These are phyloP conservation scores for Pitangus sulphuratus DNA, from an alignment of 2,797 vertebrate genomes.

Conservation along the genomic window DNA sequence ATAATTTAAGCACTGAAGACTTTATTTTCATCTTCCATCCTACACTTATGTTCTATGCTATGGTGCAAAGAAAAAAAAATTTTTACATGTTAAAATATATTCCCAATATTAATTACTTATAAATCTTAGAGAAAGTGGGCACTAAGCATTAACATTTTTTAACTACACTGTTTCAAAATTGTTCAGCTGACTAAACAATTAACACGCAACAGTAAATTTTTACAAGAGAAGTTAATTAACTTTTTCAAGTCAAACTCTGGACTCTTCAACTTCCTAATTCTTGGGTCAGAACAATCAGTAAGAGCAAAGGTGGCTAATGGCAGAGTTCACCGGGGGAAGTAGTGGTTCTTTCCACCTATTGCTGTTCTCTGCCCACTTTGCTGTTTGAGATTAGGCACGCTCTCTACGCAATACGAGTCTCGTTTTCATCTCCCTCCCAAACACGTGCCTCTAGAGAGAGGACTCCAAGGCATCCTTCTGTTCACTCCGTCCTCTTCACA, in stretches of 20 bases:
- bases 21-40: not conserved
- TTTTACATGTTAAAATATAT: not conserved
- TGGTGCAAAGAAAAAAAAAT: not conserved
- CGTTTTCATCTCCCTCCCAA: not conserved
- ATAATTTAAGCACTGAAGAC: not conserved
- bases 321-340: not conserved
- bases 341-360: not conserved
- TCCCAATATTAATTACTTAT: not conserved
- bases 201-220: not conserved
- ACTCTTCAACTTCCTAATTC: not conserved
- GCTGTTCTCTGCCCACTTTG: not conserved
- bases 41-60: not conserved
- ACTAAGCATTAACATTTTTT: not conserved
- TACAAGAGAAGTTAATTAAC: not conserved
- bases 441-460: rapidly evolving
- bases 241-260: not conserved
- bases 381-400: not conserved
- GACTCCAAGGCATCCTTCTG: not conserved
- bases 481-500: not conserved
- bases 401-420: not conserved
- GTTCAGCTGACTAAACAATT: not conserved
- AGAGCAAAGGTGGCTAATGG: not conserved
- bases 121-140: not conserved
- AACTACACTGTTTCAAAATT: not conserved
- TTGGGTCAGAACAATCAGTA: not conserved